Base-by-base conservation (phyloP, 2,888 invertebrate genomes). In the Diachrysia chrysitis region DNA sequence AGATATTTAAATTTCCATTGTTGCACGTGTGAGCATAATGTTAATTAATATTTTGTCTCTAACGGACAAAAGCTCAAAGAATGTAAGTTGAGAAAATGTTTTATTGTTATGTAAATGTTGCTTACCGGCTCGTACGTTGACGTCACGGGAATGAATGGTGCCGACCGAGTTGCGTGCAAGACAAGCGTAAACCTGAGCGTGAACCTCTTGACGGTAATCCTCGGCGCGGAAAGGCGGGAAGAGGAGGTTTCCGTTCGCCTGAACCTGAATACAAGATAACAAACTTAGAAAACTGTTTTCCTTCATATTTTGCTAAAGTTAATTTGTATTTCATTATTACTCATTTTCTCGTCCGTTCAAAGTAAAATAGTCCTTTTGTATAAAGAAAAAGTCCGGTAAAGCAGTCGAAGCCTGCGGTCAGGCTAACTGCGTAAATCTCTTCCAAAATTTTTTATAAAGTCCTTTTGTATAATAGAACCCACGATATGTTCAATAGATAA, bases 191-290 rank as follows among this genome's bases (percentile, higher is more conserved):
- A 98, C 97, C 93, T 98, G 98, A 72, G 98, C 98, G 90, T 99
- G 99, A 57, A 99, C 98, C 91, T 98, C 98, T 92, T 99, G 98
- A 55, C 98, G 96, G 89, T 99, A 99, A 90, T 98, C 98, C 92
- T 98, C 98, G 61, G 98, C 98, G 69, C 98, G 97, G 96, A 99
- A 99, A 42, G 99, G 98, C 70, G 98, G 98, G 91, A 99, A 99
- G 61, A 98, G 98, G 85, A 99, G 95, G 89, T 99, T 98, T 87
- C 99, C 99, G 92, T 99, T 99, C 65, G 98, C 97, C 85, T 98
- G 93, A 68, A 98, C 97, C 96, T 98, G 94, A 17, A 65, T 10
- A 63, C 35, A 65, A 21, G 58, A 60, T 58, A 17, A 53, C 16
- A 65, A 54, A 21, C 3, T 56, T n/a, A 17, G 51, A 48, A 19